phyloP scores from a whole-genome alignment of 2,113 vertebrate genomes.

The Polypterus senegalus region DNA sequence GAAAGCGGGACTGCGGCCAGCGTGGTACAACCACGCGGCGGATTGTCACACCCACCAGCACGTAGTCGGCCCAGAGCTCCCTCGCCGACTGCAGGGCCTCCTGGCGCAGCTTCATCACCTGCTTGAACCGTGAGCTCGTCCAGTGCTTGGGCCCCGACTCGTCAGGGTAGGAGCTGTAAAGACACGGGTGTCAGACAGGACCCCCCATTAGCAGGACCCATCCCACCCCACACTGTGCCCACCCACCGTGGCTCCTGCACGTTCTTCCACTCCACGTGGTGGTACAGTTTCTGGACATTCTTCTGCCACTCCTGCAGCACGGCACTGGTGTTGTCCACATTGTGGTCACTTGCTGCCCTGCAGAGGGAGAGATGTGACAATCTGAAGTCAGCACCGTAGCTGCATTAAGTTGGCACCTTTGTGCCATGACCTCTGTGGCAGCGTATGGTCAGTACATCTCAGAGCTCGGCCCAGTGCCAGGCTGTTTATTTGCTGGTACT shows the following conservation, averaged over 20 bases:
- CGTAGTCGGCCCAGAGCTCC: constrained; percentile 88
- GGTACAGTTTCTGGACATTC: constrained; percentile 67
- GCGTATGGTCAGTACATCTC: too few relatives aligned
- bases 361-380: constrained; percentile 4
- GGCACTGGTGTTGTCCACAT: constrained; percentile 79
- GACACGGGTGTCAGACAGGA: background rate
- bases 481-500: too few relatives aligned
- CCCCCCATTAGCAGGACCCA: too few relatives aligned
- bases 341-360: constrained; percentile 90
- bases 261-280: constrained; percentile 89
- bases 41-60: constrained; percentile 58
- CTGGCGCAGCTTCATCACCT: constrained; percentile 88
- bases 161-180: constrained; percentile 72
- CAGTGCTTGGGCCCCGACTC: constrained; percentile 93
- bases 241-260: constrained; percentile 79
- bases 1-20: too few relatives aligned
- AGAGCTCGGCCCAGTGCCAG: too few relatives aligned
- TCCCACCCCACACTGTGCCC: background rate
- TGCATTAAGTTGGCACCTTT: too few relatives aligned
- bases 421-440: too few relatives aligned
- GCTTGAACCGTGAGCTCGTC: constrained; percentile 76
- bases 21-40: too few relatives aligned
- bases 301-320: constrained; percentile 85
- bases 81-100: constrained; percentile 74
- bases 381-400: too few relatives aligned